Evolutionary conservation across 1,140 invertebrate genomes (phyloP).

Genomic region (Potamilus streckersoni): DNA sequence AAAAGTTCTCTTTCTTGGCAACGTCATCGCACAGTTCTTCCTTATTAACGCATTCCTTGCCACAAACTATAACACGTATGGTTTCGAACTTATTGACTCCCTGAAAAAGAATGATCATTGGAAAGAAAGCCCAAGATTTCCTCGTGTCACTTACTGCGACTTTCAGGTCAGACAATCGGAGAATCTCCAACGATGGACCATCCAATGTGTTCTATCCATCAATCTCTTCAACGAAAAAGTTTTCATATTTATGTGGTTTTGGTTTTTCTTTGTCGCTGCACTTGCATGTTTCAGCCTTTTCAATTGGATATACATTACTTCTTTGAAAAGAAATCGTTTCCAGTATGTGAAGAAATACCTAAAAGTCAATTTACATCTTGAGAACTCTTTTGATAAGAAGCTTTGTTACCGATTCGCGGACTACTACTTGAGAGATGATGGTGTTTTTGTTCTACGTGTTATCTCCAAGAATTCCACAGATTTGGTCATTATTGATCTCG

Average conservation of each 20-base stretch:
- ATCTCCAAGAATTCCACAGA: conserved; percentile 59
- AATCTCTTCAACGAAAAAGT: conserved; percentile 73
- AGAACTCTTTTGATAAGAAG: conserved; percentile 41
- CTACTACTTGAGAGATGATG: conserved; percentile 60
- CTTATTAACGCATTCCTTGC: conserved; percentile 58
- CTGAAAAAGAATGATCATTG: conserved; percentile 62
- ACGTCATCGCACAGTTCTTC: conserved; percentile 60
- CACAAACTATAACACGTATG: conserved; percentile 58
- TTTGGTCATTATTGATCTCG: conserved; percentile 55
- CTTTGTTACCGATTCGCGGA: conserved; percentile 51
- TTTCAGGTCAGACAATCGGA: conserved; percentile 69
- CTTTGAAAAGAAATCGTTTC: conserved; percentile 47
- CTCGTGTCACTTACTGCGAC: conserved; percentile 71
- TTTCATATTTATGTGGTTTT: conserved; percentile 71
- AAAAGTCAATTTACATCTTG: conserved; percentile 32
- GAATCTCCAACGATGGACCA: conserved; percentile 56
- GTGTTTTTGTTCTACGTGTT: conserved; percentile 60
- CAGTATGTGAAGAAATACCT: conserved; percentile 53
- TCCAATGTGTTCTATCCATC: conserved; percentile 71
- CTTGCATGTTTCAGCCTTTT: conserved; percentile 52
- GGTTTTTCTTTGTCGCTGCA: conserved; percentile 67
- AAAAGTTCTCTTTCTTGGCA: conserved; percentile 56
- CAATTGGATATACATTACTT: conserved; percentile 43
- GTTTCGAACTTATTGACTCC: conserved; percentile 66
- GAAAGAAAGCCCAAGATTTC: conserved; percentile 67